phyloP scores from a whole-genome alignment of 2,797 vertebrate genomes.

The Poeciliopsis paucimaculata region DNA sequence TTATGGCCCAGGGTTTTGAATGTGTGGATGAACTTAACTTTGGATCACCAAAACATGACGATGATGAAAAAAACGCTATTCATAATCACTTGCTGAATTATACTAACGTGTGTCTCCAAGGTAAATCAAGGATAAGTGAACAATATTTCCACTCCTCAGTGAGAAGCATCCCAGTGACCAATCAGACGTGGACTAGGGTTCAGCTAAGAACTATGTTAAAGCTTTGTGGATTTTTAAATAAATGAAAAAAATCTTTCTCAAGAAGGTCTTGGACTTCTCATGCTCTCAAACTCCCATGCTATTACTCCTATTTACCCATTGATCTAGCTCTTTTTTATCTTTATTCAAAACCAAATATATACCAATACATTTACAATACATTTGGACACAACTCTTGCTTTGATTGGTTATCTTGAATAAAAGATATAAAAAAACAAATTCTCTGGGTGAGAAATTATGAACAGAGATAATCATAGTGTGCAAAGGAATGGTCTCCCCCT shows the following conservation, averaged over 20 bases:
- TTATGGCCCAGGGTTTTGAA: not conserved
- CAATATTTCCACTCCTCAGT: not conserved
- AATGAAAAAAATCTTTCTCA: not conserved
- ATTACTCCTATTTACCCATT: not conserved
- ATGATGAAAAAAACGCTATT: not conserved
- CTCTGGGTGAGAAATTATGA: not conserved
- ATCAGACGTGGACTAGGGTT: not conserved
- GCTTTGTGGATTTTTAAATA: not conserved
- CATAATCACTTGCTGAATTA: not conserved
- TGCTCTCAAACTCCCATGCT: not conserved
- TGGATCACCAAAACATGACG: not conserved
- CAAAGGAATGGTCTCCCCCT: not conserved
- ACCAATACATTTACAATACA: not conserved
- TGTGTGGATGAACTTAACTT: conserved; percentile 1
- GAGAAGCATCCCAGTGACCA: not conserved
- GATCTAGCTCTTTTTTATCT: not conserved
- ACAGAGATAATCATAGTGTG: not conserved
- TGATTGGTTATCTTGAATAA: not conserved
- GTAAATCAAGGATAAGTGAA: not conserved
- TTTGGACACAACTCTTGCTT: not conserved
- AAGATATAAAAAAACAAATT: not conserved
- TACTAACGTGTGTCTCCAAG: not conserved
- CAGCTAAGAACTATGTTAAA: not conserved
- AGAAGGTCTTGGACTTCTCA: not conserved
- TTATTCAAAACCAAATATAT: conserved; percentile 1